phyloP scores from a whole-genome alignment of 2,888 invertebrate genomes.

The Drosophila kuntzei region DNA sequence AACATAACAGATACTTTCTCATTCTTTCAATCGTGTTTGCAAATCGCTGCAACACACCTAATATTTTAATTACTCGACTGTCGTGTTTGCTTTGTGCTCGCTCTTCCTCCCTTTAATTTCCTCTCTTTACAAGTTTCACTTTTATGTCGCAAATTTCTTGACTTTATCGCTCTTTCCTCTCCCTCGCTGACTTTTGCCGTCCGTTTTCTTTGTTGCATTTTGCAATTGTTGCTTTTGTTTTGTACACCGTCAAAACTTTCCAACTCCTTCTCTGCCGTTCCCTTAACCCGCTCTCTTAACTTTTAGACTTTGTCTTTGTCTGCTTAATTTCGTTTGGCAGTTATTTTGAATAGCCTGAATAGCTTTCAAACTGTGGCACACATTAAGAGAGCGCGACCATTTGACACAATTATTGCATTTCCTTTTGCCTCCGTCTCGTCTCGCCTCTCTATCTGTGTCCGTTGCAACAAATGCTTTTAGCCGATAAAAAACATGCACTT shows the following conservation, averaged over 20 bases:
- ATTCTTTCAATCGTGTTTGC: slow-evolving; percentile 2
- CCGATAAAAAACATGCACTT: slow-evolving; percentile 57
- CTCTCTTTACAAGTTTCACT: slow-evolving; percentile 57
- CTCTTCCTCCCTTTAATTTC: neutral
- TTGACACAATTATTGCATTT: slow-evolving; percentile 66
- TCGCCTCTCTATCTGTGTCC: neutral
- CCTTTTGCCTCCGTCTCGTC: slow-evolving; percentile 5
- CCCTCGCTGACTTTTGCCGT: slow-evolving; percentile 18
- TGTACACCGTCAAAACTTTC: slow-evolving; percentile 48
- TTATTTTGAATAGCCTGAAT: slow-evolving; percentile 31
- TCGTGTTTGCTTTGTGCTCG: slow-evolving; percentile 31
- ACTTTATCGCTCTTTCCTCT: slow-evolving; percentile 25
- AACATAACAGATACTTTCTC: slow-evolving; percentile 22
- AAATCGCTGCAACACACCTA: slow-evolving; percentile 13
- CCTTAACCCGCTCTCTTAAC: slow-evolving; percentile 61
- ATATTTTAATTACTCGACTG: slow-evolving; percentile 42
- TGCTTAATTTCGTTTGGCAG: slow-evolving; percentile 50
- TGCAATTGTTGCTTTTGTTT: slow-evolving; percentile 52
- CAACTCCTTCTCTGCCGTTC: slow-evolving; percentile 15
- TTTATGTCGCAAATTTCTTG: slow-evolving; percentile 65
- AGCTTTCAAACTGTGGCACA: slow-evolving; percentile 29
- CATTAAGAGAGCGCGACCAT: slow-evolving; percentile 33
- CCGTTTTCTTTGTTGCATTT: slow-evolving; percentile 71
- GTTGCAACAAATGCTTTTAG: slow-evolving; percentile 4
- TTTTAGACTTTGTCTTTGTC: slow-evolving; percentile 56